phyloP scores from a whole-genome alignment of 2,888 invertebrate species.

The Coleophora deauratella region DNA sequence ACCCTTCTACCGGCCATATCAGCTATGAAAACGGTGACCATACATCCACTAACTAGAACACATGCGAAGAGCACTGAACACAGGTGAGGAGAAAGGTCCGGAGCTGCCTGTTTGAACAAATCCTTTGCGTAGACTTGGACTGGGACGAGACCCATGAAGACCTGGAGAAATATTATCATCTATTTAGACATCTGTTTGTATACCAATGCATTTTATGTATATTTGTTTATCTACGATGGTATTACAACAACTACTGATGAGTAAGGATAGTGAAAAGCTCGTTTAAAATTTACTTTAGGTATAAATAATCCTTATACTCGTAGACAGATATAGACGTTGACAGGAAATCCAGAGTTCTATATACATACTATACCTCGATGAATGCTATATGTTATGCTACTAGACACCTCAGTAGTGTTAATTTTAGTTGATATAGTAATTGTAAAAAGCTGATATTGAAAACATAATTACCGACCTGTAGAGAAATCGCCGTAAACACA shows the following conservation, averaged over 20 bases:
- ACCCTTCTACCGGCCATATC: constrained; percentile 77
- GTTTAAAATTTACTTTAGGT: background rate
- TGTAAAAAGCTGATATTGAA: too few relatives aligned
- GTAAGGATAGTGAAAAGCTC: background rate
- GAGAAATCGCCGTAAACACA: constrained; percentile 34
- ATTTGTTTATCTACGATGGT: background rate
- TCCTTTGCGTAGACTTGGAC: constrained; percentile 65
- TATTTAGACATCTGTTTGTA: background rate
- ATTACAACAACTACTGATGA: background rate
- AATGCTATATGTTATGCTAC: too few relatives aligned
- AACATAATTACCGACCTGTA: constrained; percentile 37
- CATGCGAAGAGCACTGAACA: constrained; percentile 76
- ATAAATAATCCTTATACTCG: background rate
- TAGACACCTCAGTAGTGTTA: too few relatives aligned
- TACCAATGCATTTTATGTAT: background rate
- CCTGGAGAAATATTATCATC: constrained; percentile 30
- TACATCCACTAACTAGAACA: constrained; percentile 65
- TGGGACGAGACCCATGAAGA: constrained; percentile 57
- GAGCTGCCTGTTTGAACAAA: constrained; percentile 70
- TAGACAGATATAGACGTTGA: background rate
- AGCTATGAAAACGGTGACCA: constrained; percentile 54
- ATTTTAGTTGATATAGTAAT: background rate
- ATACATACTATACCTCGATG: too few relatives aligned
- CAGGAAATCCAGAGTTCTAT: too few relatives aligned
- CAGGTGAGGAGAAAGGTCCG: constrained; percentile 54